Evolutionary conservation across 2,797 vertebrate species (phyloP), one percentile per base, ranked within the genome.

Genomic region (Rhyacichthys aspro): DNA sequence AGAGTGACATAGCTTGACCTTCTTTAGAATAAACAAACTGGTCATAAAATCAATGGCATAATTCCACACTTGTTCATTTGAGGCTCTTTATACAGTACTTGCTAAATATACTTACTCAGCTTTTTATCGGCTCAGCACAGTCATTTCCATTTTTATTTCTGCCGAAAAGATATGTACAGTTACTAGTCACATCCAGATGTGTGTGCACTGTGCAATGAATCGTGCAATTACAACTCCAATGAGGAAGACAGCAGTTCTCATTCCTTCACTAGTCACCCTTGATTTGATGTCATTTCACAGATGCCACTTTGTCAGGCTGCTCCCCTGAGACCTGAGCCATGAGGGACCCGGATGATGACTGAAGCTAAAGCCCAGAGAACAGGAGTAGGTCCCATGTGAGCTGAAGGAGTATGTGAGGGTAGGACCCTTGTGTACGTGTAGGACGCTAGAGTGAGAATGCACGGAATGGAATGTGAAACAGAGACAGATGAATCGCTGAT

Each of bases 211-310:
- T 54, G 57, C 56, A 79, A 77, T 77, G 72, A 81, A 85, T 79
- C 70, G 69, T 65, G 72, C 79, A 81, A 82, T 85, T 75, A 75
- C 70, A 57, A 72, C 64, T 72, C 39, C 36, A 62, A 45, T 60
- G 62, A 77, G 47, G 49, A 59, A 83, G 72, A 70, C 74, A 63
- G 48, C n/a, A 83, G 78, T 65, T 79, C 61, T 70, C 59, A 9
- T 85, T 84, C 67, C 75, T 71, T 80, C 70, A 73, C 62, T 72
- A 63, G 58, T 80, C 85, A 82, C 58, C 55, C 69, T 78, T 73
- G 74, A 86, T 79, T 74, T 80, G 62, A 63, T 74, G 70, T 81
- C 74, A 85, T 70, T 78, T 60, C 61, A 65, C 69, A 66, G 74
- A 83, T 74, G 68, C 73, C 63, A 63, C 54, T 71, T 56, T 81